Conservation (phyloP, 1,140 invertebrate genomes). For the Delia radicum region DNA sequence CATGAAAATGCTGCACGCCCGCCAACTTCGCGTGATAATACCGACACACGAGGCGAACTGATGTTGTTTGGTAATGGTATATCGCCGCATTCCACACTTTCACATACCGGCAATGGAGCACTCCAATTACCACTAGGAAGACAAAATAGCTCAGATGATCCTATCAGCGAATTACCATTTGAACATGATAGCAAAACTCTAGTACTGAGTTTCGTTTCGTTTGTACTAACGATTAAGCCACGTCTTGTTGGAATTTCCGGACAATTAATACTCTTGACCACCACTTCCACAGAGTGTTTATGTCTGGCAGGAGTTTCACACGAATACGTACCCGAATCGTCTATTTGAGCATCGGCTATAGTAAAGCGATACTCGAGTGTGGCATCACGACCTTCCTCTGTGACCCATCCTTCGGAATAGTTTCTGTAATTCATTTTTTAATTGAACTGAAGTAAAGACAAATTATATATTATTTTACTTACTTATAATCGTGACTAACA, state of each 20-base stretch:
- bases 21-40: constrained; percentile 74
- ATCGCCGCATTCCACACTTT: constrained; percentile 78
- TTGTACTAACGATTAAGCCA: constrained; percentile 69
- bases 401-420: constrained; percentile 81
- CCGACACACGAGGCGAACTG: constrained; percentile 65
- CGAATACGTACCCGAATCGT: constrained; percentile 78
- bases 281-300: constrained; percentile 75
- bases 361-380: constrained; percentile 79
- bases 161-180: constrained; percentile 80
- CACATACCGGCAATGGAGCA: constrained; percentile 74
- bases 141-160: constrained; percentile 70
- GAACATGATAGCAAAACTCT: constrained; percentile 73
- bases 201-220: constrained; percentile 73
- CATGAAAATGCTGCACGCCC: constrained; percentile 78
- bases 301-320: constrained; percentile 80
- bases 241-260: constrained; percentile 66
- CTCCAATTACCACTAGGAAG: constrained; percentile 83
- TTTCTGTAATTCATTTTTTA: constrained; percentile 57
- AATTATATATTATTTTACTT: constrained; percentile 27
- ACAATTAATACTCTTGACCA: constrained; percentile 79
- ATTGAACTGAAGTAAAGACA: not conserved
- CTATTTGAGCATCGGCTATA: constrained; percentile 73
- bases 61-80: constrained; percentile 60
- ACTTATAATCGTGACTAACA: constrained; percentile 69
- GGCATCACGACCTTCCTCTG: constrained; percentile 74